A percentile compares a stretch with the other conserved stretches of the same genome.
Evolutionary conservation across 2,888 invertebrate genomes (phyloP).

Genomic region (Pediacus dermestoides): DNA sequence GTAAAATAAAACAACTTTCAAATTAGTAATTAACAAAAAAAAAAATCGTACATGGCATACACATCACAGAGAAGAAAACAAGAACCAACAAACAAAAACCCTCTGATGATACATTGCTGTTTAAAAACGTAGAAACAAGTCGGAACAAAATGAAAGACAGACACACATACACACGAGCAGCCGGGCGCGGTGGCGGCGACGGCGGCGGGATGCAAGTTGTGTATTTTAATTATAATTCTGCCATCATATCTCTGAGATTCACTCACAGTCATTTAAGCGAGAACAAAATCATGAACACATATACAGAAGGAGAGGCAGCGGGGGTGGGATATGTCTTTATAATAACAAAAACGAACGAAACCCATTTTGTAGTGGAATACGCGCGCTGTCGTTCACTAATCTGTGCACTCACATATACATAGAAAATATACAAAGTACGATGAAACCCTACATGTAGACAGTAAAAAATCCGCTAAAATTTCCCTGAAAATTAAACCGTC

Average conservation of each 20-base stretch:
- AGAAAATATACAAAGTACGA: conserved; percentile 35
- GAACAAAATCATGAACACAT: conserved; percentile 44
- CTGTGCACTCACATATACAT: conserved; percentile 23
- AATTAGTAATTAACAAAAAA: too few relatives aligned
- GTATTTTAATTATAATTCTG: conserved; percentile 44
- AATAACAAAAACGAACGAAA: too few relatives aligned
- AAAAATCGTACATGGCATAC: too few relatives aligned
- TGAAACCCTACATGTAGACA: conserved; percentile 40
- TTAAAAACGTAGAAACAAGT: too few relatives aligned
- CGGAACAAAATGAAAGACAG: too few relatives aligned
- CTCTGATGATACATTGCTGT: too few relatives aligned
- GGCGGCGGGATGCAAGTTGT: conserved; percentile 27
- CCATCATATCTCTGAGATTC: conserved; percentile 38
- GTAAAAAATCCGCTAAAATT: conserved; percentile 50
- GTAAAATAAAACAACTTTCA: too few relatives aligned
- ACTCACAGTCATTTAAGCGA: conserved; percentile 47
- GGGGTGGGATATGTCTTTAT: conserved; percentile 36
- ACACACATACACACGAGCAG: too few relatives aligned
- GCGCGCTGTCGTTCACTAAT: conserved; percentile 37
- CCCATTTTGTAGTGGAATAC: conserved; percentile 38
- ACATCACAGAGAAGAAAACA: too few relatives aligned
- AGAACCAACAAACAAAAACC: too few relatives aligned
- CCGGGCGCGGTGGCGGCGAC: too few relatives aligned
- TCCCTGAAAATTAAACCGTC: conserved; percentile 51
- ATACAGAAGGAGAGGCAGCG: conserved; percentile 38